Evolutionary conservation across 2,797 vertebrate species (phyloP).

Genomic region (Semotilus atromaculatus): DNA sequence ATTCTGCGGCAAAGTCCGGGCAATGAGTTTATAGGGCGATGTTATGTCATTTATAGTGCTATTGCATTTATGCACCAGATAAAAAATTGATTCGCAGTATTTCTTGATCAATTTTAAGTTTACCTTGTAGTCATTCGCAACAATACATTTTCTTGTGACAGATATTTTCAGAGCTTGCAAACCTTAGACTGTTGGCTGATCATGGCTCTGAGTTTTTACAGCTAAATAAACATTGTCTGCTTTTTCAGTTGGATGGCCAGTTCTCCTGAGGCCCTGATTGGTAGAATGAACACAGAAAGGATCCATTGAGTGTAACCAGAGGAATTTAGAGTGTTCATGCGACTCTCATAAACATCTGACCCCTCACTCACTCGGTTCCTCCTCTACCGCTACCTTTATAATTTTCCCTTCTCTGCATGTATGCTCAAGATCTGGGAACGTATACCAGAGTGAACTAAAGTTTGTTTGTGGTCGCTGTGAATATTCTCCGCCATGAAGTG

Average conservation of each 20-base stretch:
- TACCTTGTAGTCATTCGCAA: neutral
- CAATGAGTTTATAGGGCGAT: slow-evolving; percentile 6
- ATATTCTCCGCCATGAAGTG: slow-evolving; percentile 63
- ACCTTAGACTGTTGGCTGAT: slow-evolving; percentile 16
- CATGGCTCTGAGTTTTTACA: slow-evolving; percentile 64
- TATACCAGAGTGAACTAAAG: neutral
- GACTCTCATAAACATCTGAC: slow-evolving; percentile 67
- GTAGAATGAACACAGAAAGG: slow-evolving; percentile 72
- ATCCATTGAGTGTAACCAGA: slow-evolving; percentile 71
- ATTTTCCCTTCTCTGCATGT: slow-evolving; percentile 35
- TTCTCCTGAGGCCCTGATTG: slow-evolving; percentile 70
- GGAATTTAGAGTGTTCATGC: slow-evolving; percentile 72
- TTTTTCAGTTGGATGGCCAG: slow-evolving; percentile 66
- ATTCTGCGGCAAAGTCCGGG: neutral
- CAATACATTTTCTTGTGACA: neutral
- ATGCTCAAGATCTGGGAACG: neutral
- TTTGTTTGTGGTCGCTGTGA: slow-evolving; percentile 65
- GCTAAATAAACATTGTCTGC: slow-evolving; percentile 78
- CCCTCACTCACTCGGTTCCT: neutral
- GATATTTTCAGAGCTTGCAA: neutral
- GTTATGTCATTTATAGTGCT: neutral
- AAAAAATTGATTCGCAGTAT: neutral
- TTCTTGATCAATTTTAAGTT: neutral
- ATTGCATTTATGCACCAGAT: neutral
- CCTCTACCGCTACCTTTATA: slow-evolving; percentile 14